Evolutionary conservation across 1,140 invertebrate species (phyloP).

Genomic region (Campoletis sonorensis): DNA sequence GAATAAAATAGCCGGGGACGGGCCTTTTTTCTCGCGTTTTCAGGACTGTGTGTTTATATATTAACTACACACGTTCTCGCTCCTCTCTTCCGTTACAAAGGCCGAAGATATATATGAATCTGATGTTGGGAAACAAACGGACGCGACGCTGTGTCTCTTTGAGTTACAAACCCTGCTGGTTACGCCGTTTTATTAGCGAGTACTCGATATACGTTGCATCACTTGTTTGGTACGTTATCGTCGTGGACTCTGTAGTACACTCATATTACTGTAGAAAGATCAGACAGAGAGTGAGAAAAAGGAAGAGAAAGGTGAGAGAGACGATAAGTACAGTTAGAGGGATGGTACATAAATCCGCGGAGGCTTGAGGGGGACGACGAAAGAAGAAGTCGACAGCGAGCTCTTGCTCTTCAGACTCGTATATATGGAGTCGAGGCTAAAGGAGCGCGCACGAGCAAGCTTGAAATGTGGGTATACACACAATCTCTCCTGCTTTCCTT

Average conservation of each 20-base stretch:
- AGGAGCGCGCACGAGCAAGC: conserved; percentile 55
- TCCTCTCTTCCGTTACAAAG: not conserved
- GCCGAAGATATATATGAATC: not conserved
- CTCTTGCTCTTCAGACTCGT: conserved; percentile 24
- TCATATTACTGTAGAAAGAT: conserved; percentile 6
- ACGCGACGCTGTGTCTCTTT: not conserved
- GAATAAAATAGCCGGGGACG: conserved; percentile 13
- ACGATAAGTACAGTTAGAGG: not conserved
- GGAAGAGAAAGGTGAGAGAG: not conserved
- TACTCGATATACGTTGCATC: not conserved
- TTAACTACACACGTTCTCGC: conserved; percentile 7
- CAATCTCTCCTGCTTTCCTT: conserved; percentile 48
- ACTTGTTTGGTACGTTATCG: not conserved
- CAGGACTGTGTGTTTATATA: not conserved
- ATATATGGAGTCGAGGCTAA: conserved; percentile 9
- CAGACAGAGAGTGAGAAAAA: not conserved
- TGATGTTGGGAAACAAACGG: not conserved
- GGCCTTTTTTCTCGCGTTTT: not conserved
- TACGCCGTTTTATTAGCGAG: not conserved
- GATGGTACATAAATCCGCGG: conserved; percentile 38
- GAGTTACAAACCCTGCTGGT: not conserved
- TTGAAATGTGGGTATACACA: conserved; percentile 65
- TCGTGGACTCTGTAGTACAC: not conserved
- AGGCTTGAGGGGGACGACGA: conserved; percentile 52
- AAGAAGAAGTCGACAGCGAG: conserved; percentile 42